These are phyloP conservation scores for Cydia fagiglandana DNA, from an alignment of 1,140 invertebrate species.

Conservation along the genomic window DNA sequence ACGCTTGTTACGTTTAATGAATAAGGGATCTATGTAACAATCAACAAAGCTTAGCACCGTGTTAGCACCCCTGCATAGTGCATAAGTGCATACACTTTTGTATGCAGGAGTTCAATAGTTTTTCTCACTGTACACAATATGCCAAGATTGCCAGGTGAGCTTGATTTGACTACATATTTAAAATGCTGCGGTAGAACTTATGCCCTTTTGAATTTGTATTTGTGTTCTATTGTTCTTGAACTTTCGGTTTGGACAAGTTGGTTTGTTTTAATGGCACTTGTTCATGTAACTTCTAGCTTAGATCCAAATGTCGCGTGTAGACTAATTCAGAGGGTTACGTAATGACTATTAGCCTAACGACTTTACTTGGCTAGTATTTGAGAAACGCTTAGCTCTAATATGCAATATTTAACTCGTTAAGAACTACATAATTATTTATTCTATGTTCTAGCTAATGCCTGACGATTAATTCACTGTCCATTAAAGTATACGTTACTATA, in stretches of 20 bases:
- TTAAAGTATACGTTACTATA: neutral
- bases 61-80: no score
- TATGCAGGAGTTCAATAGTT: no score
- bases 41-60: no score
- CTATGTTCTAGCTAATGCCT: neutral
- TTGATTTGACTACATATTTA: no score
- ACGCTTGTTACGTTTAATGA: no score
- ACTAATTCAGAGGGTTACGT: slow-evolving; percentile 4
- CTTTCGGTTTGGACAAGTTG: neutral
- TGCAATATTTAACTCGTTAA: neutral
- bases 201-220: neutral
- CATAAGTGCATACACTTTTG: no score
- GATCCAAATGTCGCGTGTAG: slow-evolving; percentile 4
- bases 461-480: neutral
- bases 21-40: no score
- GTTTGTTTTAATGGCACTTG: neutral
- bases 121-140: no score
- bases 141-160: no score
- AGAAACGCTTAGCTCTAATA: neutral
- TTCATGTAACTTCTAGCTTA: neutral
- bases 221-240: neutral
- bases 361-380: neutral
- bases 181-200: neutral
- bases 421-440: neutral
- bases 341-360: slow-evolving; percentile 12